Percentiles rank a stretch among this genome's conserved stretches.
These are phyloP conservation scores for Pyrocephalus nanus DNA, from an alignment of 2,797 vertebrate genomes.

Conservation along the genomic window DNA sequence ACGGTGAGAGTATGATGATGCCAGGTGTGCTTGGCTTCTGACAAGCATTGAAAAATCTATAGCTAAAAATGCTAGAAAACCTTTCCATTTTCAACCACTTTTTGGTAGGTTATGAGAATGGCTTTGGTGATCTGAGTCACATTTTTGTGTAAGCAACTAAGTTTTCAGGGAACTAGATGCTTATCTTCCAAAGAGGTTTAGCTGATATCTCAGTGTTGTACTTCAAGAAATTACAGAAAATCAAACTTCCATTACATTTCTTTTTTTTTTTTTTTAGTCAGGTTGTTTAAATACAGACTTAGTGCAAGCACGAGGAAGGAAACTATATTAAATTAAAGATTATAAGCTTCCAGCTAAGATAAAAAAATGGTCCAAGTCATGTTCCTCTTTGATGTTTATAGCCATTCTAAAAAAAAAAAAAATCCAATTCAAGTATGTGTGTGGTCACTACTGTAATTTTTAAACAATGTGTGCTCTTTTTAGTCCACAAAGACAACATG, in stretches of 20 bases:
- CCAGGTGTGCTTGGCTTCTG: neutral
- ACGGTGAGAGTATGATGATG: neutral
- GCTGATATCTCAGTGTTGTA: neutral
- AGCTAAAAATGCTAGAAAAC: neutral
- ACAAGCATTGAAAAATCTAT: neutral
- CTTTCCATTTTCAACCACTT: neutral
- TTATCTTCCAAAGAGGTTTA: conserved; percentile 1
- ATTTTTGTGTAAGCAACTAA: neutral
- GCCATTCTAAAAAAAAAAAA: neutral
- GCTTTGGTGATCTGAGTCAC: neutral
- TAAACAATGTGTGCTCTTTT: neutral
- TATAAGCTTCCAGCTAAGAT: neutral
- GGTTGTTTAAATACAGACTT: neutral
- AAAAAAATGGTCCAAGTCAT: neutral
- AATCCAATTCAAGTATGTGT: neutral
- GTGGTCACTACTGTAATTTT: neutral
- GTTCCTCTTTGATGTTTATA: neutral
- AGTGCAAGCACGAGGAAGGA: neutral
- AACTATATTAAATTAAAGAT: neutral
- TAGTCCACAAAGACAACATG: neutral
- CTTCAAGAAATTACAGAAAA: conserved; percentile 15
- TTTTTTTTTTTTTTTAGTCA: neutral
- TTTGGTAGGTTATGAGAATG: neutral
- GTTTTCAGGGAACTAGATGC: neutral
- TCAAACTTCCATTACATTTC: neutral